phyloP scores from a whole-genome alignment of 1,140 invertebrate genomes.

The Eurosta solidaginis region DNA sequence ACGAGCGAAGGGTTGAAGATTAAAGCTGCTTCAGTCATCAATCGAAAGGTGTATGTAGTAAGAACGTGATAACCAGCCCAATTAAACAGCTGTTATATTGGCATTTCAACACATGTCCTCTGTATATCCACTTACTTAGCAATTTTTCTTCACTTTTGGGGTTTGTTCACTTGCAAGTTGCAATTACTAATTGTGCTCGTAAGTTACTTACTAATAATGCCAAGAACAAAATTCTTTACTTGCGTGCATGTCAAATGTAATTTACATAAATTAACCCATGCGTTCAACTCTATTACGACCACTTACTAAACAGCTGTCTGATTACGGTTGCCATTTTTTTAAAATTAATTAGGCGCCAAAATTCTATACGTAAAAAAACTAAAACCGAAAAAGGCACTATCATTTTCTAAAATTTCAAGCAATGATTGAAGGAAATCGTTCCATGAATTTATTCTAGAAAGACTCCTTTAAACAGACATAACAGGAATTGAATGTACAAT shows the following conservation, averaged over 20 bases:
- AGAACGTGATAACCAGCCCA: neutral
- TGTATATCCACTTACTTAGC: neutral
- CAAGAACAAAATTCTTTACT: neutral
- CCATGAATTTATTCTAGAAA: no score
- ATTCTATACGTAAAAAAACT: no score
- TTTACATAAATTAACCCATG: slow-evolving; percentile 1
- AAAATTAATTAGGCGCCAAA: no score
- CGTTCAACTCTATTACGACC: neutral
- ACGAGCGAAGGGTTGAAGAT: no score
- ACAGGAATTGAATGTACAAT: no score
- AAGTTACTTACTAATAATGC: neutral
- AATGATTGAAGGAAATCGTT: no score
- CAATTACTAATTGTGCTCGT: neutral
- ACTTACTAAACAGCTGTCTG: neutral
- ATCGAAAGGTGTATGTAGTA: no score
- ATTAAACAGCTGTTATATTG: neutral
- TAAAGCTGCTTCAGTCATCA: no score
- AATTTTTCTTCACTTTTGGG: neutral
- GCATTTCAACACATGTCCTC: slow-evolving; percentile 19
- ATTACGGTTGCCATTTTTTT: no score
- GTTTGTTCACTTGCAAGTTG: neutral
- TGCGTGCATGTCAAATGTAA: slow-evolving; percentile 7
- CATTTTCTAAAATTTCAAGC: no score
- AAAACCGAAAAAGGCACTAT: no score
- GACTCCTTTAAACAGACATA: no score